phyloP scores from a whole-genome alignment of 2,888 invertebrate genomes.

The Erebia epiphron region DNA sequence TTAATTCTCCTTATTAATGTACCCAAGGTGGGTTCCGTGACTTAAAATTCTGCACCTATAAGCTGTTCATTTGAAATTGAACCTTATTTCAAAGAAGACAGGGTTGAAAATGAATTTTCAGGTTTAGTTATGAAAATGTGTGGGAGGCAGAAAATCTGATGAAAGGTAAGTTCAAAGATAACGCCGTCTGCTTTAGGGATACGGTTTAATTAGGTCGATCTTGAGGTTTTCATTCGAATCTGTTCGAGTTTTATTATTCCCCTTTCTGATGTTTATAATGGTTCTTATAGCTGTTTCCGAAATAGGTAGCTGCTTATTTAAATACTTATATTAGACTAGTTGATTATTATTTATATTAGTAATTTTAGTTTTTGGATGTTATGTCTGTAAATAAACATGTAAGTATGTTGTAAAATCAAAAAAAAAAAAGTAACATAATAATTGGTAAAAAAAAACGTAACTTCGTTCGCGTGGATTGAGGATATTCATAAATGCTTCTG shows the following conservation, averaged over 20 bases:
- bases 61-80: conserved; percentile 33
- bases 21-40: conserved; percentile 67
- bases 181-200: conserved; percentile 65
- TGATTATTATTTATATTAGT: too few relatives aligned
- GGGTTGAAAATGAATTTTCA: conserved; percentile 34
- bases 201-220: conserved; percentile 72
- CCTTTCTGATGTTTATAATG: conserved; percentile 26
- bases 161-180: conserved; percentile 78
- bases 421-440: too few relatives aligned
- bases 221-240: conserved; percentile 48
- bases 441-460: too few relatives aligned
- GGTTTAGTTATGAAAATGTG: conserved; percentile 49
- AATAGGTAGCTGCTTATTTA: neutral
- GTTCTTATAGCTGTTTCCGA: neutral
- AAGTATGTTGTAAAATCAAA: too few relatives aligned
- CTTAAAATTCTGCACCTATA: conserved; percentile 55
- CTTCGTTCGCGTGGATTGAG: too few relatives aligned
- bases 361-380: too few relatives aligned
- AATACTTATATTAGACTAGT: too few relatives aligned
- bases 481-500: too few relatives aligned
- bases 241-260: conserved; percentile 46
- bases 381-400: too few relatives aligned
- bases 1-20: conserved; percentile 81
- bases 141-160: conserved; percentile 53
- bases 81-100: conserved; percentile 37